Evolutionary conservation across 2,888 invertebrate genomes (phyloP), one percentile per base, ranked within the genome.

Genomic region (Hyles lineata): DNA sequence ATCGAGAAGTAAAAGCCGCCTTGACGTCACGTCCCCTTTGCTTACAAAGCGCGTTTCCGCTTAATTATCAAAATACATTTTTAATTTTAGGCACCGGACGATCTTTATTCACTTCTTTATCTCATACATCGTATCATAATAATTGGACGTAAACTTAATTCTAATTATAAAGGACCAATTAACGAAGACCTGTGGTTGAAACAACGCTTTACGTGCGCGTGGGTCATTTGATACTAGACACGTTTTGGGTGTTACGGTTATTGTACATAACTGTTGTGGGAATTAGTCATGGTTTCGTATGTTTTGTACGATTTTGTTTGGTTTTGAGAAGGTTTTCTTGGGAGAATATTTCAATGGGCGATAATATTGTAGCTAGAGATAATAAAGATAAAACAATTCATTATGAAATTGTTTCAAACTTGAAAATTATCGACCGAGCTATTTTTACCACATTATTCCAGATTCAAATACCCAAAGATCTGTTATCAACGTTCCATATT

Each of bases 101-200:
- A 72, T 72, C 61, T 62, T 29, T 29, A 61, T 72, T 62, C 15
- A 75, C 69, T 74, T 74, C 75, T 74, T 77, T 75, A 76, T 72
- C 85, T 85, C 86, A 85, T 86, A 84, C 83, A 82, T 81, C 82
- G 84, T 83, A 85, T 85, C 86, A 85, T 84, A 86, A 83, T 86
- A 86, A 86, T 86, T 86, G 86, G 86, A 84, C 86, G 83, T 84
- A 76, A 78, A 82, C 84, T 85, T 85, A 82, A 85, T 84, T 85
- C 82, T 85, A 86, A 86, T 86, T 86, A 86, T 84, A 84, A 5
- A 8, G 2, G 50, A 21, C 71, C 15, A 63, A 23, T 52, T 43
- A 21, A 17, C 21, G 6, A 21, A 32, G 71, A 43, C 52, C 71
- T 17, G 29, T 21, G 29, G n/a, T 21, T 25, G 8, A 9, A 19